These are phyloP conservation scores for Hemibates koningsi DNA, from an alignment of 2,113 vertebrate species.

Conservation along the genomic window DNA sequence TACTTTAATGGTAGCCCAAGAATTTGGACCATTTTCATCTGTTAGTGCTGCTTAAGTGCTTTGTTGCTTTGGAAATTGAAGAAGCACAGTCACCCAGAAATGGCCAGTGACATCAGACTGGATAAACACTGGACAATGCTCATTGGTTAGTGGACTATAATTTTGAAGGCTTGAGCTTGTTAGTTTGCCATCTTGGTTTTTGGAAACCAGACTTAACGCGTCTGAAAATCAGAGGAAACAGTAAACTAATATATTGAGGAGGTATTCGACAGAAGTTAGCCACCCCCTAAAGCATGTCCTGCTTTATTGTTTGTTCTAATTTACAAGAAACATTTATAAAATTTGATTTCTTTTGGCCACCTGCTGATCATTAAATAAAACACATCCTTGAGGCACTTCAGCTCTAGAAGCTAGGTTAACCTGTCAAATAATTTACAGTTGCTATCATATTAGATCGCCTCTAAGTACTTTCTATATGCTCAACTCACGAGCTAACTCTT, in stretches of 20 bases:
- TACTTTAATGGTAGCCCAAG: neutral
- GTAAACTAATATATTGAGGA: neutral
- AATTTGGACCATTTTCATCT: neutral
- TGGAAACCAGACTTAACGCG: accelerated
- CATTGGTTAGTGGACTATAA: neutral
- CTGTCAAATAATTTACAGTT: neutral
- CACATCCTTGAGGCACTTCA: neutral
- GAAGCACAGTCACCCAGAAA: neutral
- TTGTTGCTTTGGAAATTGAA: neutral
- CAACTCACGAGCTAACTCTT: neutral
- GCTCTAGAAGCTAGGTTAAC: neutral
- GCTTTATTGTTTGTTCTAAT: neutral
- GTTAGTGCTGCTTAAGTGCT: neutral
- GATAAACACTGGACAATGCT: neutral
- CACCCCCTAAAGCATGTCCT: neutral
- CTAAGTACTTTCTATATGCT: neutral
- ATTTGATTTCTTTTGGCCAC: neutral
- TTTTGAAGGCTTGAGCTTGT: neutral
- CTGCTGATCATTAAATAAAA: neutral
- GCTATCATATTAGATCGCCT: neutral
- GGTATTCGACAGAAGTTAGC: accelerated
- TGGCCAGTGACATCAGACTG: neutral
- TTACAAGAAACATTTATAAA: neutral
- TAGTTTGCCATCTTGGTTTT: neutral
- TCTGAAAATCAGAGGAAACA: neutral